phyloP scores from a whole-genome alignment of 1,140 invertebrate species.

The Samia ricini region DNA sequence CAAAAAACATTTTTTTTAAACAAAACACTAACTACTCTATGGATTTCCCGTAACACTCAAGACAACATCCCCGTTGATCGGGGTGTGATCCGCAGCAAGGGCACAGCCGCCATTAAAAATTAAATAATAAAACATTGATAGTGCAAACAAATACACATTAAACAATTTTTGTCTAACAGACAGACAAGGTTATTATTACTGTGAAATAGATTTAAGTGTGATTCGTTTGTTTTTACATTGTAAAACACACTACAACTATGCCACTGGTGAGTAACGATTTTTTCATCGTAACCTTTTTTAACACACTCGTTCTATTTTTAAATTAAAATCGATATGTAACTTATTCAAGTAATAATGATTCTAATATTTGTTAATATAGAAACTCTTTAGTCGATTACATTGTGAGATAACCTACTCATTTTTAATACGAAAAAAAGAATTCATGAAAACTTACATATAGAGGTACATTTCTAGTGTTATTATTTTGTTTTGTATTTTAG shows the following conservation, averaged over 20 bases:
- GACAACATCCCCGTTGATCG: slow-evolving; percentile 56
- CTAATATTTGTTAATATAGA: background rate
- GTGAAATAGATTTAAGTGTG: background rate
- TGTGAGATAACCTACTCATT: too few relatives aligned
- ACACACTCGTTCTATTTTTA: slow-evolving; percentile 30
- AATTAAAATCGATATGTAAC: background rate
- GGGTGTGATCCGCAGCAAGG: slow-evolving; percentile 62
- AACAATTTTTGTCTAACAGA: background rate
- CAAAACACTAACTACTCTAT: slow-evolving; percentile 33
- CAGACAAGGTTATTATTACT: background rate
- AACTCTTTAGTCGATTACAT: background rate
- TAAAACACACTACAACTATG: background rate
- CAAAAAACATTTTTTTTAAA: background rate
- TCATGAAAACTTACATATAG: too few relatives aligned
- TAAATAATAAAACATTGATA: slow-evolving; percentile 49
- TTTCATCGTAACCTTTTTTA: slow-evolving; percentile 17
- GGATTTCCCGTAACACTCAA: slow-evolving; percentile 26
- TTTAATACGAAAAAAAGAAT: too few relatives aligned
- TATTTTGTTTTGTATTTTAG: too few relatives aligned
- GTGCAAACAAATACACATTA: slow-evolving; percentile 2
- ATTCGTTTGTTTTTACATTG: background rate
- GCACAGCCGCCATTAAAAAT: slow-evolving; percentile 49
- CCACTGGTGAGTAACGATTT: slow-evolving; percentile 43
- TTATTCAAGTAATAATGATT: background rate
- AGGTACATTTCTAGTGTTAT: too few relatives aligned